Conservation (phyloP, 2,797 vertebrate species). For the Sebastes jordani region DNA sequence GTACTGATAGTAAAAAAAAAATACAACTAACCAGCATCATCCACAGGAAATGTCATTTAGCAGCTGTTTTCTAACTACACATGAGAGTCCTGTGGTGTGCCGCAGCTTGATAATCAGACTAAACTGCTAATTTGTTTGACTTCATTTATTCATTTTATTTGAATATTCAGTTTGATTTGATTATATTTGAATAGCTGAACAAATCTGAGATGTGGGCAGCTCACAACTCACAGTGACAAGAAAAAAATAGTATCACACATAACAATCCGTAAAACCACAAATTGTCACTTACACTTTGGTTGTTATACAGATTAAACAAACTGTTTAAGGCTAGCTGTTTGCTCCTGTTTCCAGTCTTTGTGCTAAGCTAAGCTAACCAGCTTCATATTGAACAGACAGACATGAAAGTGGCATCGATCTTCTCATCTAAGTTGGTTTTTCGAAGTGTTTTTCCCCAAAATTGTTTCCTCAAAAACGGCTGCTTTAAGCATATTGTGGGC, state of each 20-base stretch:
- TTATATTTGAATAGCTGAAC: background rate
- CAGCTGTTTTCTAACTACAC: background rate
- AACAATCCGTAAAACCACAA: background rate
- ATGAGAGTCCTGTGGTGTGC: background rate
- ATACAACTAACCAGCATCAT: background rate
- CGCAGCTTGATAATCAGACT: background rate
- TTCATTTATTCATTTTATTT: background rate
- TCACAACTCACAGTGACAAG: background rate
- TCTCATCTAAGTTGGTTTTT: background rate
- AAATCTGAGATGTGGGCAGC: background rate
- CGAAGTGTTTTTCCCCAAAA: rapidly evolving
- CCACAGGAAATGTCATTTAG: background rate
- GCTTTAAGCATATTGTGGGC: background rate
- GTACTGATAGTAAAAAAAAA: background rate
- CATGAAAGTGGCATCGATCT: background rate
- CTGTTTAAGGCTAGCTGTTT: too few species aligned
- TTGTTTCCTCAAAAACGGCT: background rate
- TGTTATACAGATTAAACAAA: background rate
- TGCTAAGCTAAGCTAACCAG: too few species aligned
- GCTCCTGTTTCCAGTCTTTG: too few species aligned
- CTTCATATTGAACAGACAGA: too few species aligned
- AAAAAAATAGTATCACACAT: background rate
- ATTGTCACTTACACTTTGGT: background rate
- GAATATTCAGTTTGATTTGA: background rate
- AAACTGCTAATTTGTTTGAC: background rate